Percentiles rank a stretch among this genome's conserved stretches.
phyloP scores from a whole-genome alignment of 2,888 invertebrate species.

The Scaeva pyrastri region DNA sequence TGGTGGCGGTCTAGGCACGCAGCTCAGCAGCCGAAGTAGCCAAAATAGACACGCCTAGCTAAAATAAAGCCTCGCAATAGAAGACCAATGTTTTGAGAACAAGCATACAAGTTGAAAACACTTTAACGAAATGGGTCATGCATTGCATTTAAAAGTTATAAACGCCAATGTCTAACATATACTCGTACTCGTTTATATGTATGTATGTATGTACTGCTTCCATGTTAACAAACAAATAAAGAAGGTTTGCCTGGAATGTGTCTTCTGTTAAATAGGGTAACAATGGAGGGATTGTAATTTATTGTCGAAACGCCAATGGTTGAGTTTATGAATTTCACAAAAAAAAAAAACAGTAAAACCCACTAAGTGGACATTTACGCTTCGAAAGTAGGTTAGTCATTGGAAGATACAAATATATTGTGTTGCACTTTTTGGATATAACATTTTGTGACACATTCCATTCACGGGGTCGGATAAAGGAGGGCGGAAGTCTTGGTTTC shows the following conservation, averaged over 20 bases:
- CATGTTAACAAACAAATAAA: too few relatives aligned
- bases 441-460: too few relatives aligned
- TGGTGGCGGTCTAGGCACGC: conserved; percentile 44
- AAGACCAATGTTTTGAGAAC: conserved; percentile 30
- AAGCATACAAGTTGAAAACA: conserved; percentile 32
- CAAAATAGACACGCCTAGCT: conserved; percentile 53
- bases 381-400: neutral
- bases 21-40: conserved; percentile 7
- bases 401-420: too few relatives aligned
- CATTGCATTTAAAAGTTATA: conserved; percentile 47
- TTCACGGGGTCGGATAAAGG: too few relatives aligned
- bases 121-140: conserved; percentile 66
- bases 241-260: conserved; percentile 24
- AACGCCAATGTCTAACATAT: conserved; percentile 11
- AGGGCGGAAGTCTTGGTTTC: too few relatives aligned
- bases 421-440: too few relatives aligned
- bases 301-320: conserved; percentile 8
- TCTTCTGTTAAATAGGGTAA: conserved; percentile 7
- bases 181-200: neutral
- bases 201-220: neutral
- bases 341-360: neutral
- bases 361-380: neutral
- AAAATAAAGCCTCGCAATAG: conserved; percentile 29
- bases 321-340: neutral
- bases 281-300: conserved; percentile 4